These are phyloP conservation scores for Leptocoma aspasia DNA, from an alignment of 2,113 vertebrate genomes.

Conservation along the genomic window DNA sequence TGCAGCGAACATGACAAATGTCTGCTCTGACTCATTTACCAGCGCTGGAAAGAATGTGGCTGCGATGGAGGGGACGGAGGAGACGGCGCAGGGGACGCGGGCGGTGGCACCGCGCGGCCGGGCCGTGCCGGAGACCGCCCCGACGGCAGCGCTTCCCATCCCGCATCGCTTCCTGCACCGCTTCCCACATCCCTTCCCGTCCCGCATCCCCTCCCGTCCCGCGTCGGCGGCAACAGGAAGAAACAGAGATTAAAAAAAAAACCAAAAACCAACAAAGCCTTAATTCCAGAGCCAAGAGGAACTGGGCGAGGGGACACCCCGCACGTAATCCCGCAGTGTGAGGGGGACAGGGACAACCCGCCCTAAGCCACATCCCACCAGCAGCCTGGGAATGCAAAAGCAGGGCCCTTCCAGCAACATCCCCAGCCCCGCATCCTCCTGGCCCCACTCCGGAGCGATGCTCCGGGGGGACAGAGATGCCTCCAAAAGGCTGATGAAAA, in stretches of 20 bases:
- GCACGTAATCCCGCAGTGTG: not conserved
- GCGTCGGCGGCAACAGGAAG: not conserved
- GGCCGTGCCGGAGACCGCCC: not conserved
- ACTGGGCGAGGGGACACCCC: not conserved
- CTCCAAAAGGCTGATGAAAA: not conserved
- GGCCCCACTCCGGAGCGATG: not conserved
- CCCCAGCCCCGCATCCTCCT: not conserved
- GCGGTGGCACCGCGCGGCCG: not conserved
- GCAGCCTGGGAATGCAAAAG: not conserved
- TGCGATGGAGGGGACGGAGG: not conserved
- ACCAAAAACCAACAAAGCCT: not conserved
- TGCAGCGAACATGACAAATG: constrained; percentile 81
- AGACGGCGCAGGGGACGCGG: not conserved
- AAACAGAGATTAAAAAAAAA: not conserved
- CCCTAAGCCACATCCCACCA: not conserved
- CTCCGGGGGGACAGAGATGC: not conserved
- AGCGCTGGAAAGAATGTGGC: constrained; percentile 50
- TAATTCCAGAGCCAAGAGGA: not conserved
- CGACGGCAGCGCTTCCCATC: not conserved
- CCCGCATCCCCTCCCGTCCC: not conserved
- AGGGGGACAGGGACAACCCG: not conserved
- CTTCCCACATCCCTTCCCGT: not conserved
- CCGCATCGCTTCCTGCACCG: not conserved
- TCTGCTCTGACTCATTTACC: constrained; percentile 61
- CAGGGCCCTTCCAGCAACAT: not conserved